Conservation (phyloP, 1,140 invertebrate species). For the Harlomillsia oculata region DNA sequence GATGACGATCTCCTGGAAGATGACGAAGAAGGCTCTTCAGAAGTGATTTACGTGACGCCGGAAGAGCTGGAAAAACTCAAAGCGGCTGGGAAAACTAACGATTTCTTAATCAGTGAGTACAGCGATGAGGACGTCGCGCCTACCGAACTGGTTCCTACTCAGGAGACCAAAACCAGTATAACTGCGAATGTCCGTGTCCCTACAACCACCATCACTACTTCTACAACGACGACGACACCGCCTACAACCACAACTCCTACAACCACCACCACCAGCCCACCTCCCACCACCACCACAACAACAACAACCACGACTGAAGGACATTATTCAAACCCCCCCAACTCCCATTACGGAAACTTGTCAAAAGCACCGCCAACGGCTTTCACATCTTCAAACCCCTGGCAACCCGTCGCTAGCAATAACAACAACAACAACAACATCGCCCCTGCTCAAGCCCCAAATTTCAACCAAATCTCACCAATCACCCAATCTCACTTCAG, state of each 20-base stretch:
- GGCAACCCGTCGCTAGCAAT: background rate
- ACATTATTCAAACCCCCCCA: background rate
- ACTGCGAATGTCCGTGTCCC: too few species aligned
- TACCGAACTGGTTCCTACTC: background rate
- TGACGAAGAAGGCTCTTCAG: constrained; percentile 17
- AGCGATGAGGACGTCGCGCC: constrained; percentile 24
- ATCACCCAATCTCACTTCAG: too few species aligned
- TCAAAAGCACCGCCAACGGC: background rate
- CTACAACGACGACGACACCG: too few species aligned
- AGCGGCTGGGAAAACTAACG: constrained; percentile 27
- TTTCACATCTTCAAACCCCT: too few species aligned
- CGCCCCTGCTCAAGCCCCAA: too few species aligned
- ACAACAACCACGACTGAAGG: background rate
- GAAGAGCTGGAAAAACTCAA: constrained; percentile 33
- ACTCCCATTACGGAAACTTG: background rate
- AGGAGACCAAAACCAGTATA: background rate
- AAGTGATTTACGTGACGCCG: constrained; percentile 32
- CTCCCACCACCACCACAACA: background rate
- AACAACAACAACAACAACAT: background rate
- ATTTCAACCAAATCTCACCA: background rate
- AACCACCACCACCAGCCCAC: background rate
- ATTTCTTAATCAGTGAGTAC: constrained; percentile 26
- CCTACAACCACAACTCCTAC: background rate
- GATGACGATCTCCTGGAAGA: too few species aligned
- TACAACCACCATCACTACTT: too few species aligned